Conservation (phyloP, 2,113 vertebrate species). For the Carassius auratus region DNA sequence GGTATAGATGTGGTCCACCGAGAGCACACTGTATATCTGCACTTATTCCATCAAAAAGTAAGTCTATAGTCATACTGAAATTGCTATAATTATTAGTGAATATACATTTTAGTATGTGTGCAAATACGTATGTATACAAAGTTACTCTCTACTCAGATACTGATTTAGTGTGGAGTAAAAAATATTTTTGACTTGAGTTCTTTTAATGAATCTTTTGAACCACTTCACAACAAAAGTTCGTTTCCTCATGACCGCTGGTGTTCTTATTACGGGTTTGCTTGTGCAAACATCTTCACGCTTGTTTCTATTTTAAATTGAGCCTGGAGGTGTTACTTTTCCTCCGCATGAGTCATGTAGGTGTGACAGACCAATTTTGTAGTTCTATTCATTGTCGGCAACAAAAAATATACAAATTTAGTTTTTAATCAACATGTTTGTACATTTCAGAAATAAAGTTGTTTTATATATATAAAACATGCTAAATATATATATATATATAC, state of each 20-base stretch:
- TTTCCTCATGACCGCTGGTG: neutral
- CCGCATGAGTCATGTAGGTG: neutral
- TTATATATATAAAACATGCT: no score
- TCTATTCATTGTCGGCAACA: neutral
- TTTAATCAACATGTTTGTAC: neutral
- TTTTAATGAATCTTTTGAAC: neutral
- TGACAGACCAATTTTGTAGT: neutral
- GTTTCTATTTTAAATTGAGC: conserved; percentile 15
- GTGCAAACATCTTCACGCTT: neutral
- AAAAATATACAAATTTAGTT: neutral
- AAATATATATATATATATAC: no score
- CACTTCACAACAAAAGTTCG: neutral
- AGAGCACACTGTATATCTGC: no score
- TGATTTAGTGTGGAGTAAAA: neutral
- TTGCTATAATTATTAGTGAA: neutral
- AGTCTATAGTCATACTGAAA: neutral
- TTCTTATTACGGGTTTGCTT: neutral
- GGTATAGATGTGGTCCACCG: no score
- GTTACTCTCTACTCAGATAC: no score
- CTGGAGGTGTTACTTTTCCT: conserved; percentile 20
- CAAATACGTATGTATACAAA: neutral
- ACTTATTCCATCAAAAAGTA: neutral
- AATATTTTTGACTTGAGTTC: neutral
- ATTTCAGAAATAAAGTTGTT: no score
- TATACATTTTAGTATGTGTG: neutral